A percentile compares a stretch with the other conserved stretches of the same genome.
Conservation (phyloP, 2,113 vertebrate species). For the Heterotilapia buettikoferi region DNA sequence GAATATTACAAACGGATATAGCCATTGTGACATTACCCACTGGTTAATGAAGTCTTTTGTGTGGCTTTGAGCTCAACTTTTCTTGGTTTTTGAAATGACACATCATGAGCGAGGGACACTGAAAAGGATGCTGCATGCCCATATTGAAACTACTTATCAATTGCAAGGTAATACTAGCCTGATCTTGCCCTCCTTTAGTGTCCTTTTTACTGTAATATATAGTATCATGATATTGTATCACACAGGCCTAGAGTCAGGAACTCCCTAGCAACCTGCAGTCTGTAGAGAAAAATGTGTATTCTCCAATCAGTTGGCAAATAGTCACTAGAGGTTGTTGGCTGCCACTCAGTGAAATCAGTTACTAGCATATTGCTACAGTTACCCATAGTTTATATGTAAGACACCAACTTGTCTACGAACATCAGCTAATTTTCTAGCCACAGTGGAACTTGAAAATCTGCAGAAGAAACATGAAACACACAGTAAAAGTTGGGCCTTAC, state of each 20-base stretch:
- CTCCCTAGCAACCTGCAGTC: not conserved
- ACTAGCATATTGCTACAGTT: not conserved
- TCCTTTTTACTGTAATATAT: not conserved
- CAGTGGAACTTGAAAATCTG: not conserved
- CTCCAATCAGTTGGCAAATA: not conserved
- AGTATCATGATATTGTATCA: not conserved
- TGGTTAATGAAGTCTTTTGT: not conserved
- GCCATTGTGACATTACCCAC: not conserved
- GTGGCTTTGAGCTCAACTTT: not conserved
- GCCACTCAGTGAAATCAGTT: not conserved
- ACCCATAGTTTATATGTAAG: not conserved
- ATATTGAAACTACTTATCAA: not conserved
- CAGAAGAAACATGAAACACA: not conserved
- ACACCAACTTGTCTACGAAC: not conserved
- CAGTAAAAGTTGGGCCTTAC: rapidly evolving
- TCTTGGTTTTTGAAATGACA: not conserved
- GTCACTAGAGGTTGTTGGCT: not conserved
- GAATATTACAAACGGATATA: not conserved
- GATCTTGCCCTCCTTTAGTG: not conserved
- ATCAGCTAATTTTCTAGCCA: not conserved
- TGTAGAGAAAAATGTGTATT: not conserved
- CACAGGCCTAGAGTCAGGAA: not conserved
- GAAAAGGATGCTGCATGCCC: not conserved
- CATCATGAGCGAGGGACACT: not conserved
- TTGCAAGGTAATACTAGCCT: not conserved